A percentile compares a stretch with the other conserved stretches of the same genome.
phyloP scores from a whole-genome alignment of 2,888 invertebrate genomes.

The Thymelicus acteon region DNA sequence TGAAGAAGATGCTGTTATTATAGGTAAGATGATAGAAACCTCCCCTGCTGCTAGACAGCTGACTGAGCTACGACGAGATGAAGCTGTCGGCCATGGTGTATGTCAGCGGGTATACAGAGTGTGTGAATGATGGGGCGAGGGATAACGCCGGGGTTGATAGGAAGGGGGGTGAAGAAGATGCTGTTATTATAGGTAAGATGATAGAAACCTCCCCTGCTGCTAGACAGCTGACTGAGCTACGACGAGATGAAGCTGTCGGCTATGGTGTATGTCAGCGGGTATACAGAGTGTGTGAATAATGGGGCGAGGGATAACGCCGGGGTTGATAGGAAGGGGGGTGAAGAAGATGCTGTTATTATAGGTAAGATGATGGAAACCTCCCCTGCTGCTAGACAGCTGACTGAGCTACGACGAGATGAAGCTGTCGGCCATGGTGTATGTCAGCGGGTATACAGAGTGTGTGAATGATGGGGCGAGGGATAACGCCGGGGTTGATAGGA shows the following conservation, averaged over 20 bases:
- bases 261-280: constrained; percentile 84
- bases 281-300: constrained; percentile 85
- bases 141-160: constrained; percentile 75
- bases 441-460: too few species aligned
- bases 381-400: too few species aligned
- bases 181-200: constrained; percentile 70
- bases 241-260: constrained; percentile 47
- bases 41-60: too few species aligned
- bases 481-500: too few species aligned
- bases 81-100: constrained; percentile 72
- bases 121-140: constrained; percentile 85
- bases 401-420: too few species aligned
- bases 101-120: constrained; percentile 84
- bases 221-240: too few species aligned
- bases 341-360: constrained; percentile 72
- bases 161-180: constrained; percentile 68
- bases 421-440: too few species aligned
- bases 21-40: constrained; percentile 53
- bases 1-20: constrained; percentile 71
- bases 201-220: too few species aligned
- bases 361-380: constrained; percentile 50
- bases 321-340: constrained; percentile 65
- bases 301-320: constrained; percentile 83
- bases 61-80: too few species aligned
- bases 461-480: too few species aligned